These are phyloP conservation scores for Drosophila dives DNA, from an alignment of 2,888 invertebrate species.

Conservation along the genomic window DNA sequence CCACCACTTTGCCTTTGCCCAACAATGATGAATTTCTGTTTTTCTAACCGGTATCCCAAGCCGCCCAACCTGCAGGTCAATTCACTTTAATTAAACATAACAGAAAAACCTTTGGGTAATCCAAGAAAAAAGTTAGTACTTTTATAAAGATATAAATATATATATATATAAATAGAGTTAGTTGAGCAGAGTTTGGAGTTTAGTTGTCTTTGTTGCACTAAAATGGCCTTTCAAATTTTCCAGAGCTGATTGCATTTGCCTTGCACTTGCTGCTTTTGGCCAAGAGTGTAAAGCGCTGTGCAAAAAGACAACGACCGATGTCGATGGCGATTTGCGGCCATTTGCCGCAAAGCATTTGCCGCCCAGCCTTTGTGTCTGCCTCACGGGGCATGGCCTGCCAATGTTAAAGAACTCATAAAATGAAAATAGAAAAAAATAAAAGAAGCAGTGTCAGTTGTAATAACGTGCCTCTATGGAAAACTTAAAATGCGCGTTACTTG, in stretches of 20 bases:
- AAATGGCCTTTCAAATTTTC: conserved; percentile 55
- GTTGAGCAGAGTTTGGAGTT: conserved; percentile 9
- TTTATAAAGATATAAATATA: background rate
- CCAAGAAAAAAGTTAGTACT: conserved; percentile 11
- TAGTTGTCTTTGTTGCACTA: conserved; percentile 9
- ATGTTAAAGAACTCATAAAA: conserved; percentile 74
- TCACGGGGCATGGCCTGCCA: conserved; percentile 46
- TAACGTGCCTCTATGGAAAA: conserved; percentile 44
- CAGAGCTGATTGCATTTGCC: conserved; percentile 56
- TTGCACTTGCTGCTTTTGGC: conserved; percentile 55
- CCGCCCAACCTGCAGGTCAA: conserved; percentile 64
- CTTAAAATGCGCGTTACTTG: conserved; percentile 20
- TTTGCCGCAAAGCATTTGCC: conserved; percentile 65
- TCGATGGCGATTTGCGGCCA: conserved; percentile 35
- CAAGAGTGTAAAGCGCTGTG: conserved; percentile 43
- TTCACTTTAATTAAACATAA: conserved; percentile 69
- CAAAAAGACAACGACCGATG: conserved; percentile 39
- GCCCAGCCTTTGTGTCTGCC: conserved; percentile 54
- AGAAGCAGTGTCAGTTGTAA: conserved; percentile 37
- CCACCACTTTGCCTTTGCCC: background rate
- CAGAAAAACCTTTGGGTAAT: conserved; percentile 11
- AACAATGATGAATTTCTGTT: conserved; percentile 48
- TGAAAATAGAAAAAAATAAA: conserved; percentile 20
- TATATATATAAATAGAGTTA: conserved; percentile 1
- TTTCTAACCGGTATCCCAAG: conserved; percentile 43